These are phyloP conservation scores for Aphidius gifuensis DNA, from an alignment of 1,140 invertebrate species.

Conservation along the genomic window DNA sequence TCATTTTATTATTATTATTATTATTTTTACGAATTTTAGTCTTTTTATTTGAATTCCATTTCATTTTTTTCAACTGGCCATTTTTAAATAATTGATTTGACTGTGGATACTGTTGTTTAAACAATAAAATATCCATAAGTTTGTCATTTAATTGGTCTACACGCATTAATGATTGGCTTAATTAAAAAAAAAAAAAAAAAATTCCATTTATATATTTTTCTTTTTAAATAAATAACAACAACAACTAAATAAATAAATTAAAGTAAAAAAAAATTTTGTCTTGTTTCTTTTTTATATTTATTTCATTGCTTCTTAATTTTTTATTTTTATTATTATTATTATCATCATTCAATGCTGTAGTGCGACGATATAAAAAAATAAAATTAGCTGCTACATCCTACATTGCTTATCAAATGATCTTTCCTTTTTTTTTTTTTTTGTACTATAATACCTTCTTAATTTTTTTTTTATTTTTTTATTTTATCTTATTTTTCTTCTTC, in stretches of 20 bases:
- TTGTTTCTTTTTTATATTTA: no score
- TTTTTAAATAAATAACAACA: no score
- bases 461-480: no score
- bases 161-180: conserved; percentile 10
- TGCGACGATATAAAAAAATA: neutral
- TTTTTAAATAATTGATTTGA: no score
- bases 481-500: neutral
- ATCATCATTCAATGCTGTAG: no score
- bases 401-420: conserved; percentile 11
- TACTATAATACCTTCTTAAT: neutral
- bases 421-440: neutral
- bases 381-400: conserved; percentile 13
- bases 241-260: no score
- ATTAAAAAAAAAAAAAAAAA: neutral
- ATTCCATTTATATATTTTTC: conserved; percentile 10
- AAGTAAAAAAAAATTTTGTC: no score
- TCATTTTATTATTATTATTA: conserved; percentile 5
- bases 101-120: no score
- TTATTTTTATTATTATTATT: no score
- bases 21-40: neutral
- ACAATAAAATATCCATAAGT: no score
- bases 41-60: neutral
- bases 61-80: no score
- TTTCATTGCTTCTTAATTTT: no score
- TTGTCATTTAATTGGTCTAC: neutral